These are phyloP conservation scores for Chrysogorgia sp. DNA, from an alignment of 92 coral and sea anemone genomes.

Conservation along the genomic window DNA sequence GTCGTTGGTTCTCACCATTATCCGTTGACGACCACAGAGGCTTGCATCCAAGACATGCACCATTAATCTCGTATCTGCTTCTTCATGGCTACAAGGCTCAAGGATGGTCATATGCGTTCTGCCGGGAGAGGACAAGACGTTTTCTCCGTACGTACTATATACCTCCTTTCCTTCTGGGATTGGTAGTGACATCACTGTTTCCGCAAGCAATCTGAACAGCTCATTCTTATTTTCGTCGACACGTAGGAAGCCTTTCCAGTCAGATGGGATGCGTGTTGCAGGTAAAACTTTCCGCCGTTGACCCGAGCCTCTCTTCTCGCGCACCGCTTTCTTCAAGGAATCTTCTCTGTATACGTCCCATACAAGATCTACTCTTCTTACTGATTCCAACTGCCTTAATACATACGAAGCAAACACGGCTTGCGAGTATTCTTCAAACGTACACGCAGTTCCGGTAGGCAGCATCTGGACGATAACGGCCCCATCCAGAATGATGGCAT, in stretches of 20 bases:
- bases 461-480: conserved; percentile 68
- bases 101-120: conserved; percentile 11
- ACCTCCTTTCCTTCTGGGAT: not conserved
- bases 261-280: conserved; percentile 59
- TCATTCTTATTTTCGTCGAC: conserved; percentile 68
- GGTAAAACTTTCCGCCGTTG: conserved; percentile 70
- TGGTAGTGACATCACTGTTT: not conserved
- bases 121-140: conserved; percentile 1
- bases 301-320: conserved; percentile 69
- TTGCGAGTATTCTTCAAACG: conserved; percentile 58
- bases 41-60: conserved; percentile 56
- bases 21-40: not conserved
- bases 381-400: conserved; percentile 49
- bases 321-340: conserved; percentile 56
- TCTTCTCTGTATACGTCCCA: conserved; percentile 64
- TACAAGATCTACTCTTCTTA: conserved; percentile 61
- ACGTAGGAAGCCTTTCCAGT: conserved; percentile 69
- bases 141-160: not conserved
- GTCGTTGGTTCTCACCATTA: conserved; percentile 15
- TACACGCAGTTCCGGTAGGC: conserved; percentile 49
- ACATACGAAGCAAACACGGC: conserved; percentile 62
- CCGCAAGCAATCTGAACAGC: conserved; percentile 56
- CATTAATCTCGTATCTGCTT: conserved; percentile 59
- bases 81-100: conserved; percentile 60
- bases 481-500: conserved; percentile 52